Evolutionary conservation across 2,113 vertebrate genomes (phyloP).

Genomic region (Anser cygnoides): DNA sequence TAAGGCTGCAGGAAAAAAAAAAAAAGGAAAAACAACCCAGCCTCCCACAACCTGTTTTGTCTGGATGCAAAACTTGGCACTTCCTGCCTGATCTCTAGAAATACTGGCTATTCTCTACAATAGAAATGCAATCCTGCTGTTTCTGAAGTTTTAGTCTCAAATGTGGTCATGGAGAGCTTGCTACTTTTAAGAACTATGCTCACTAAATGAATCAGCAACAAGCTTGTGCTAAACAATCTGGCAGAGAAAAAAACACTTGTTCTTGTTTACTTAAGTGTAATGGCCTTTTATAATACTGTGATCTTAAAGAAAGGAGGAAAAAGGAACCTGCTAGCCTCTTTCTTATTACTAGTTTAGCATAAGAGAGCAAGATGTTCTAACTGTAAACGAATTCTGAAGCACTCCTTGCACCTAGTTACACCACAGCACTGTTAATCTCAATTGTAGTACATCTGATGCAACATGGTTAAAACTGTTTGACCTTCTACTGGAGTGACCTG

Average conservation of each 20-base stretch:
- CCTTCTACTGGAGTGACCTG: not conserved
- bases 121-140: not conserved
- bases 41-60: not conserved
- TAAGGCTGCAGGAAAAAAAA: not conserved
- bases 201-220: not conserved
- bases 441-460: not conserved
- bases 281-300: not conserved
- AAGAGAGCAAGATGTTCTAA: not conserved
- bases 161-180: not conserved
- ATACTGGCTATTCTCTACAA: not conserved
- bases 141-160: not conserved
- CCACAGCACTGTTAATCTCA: not conserved
- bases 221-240: not conserved
- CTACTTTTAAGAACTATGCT: not conserved
- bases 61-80: not conserved
- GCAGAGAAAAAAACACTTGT: not conserved
- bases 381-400: not conserved
- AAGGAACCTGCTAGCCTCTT: not conserved
- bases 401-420: not conserved
- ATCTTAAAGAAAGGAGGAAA: not conserved
- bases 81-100: not conserved
- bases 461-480: not conserved
- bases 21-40: not conserved
- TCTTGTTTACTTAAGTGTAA: not conserved
- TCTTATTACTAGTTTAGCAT: not conserved